Percentiles rank a stretch among this genome's conserved stretches.
Conservation (phyloP, 2,888 invertebrate genomes). For the Tridacna crocea region DNA sequence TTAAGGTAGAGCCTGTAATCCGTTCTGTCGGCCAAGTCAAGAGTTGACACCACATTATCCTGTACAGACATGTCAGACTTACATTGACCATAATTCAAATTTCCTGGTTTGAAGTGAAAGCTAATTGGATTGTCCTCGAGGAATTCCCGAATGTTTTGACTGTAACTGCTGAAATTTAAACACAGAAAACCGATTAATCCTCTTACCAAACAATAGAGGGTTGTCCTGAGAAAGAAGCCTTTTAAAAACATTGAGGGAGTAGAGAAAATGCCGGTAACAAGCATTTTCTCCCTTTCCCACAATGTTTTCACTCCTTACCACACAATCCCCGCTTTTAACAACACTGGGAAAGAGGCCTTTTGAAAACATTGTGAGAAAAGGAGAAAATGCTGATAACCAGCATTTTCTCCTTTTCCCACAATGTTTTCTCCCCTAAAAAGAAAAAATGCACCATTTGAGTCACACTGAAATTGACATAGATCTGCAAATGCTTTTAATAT, state of each 20-base stretch:
- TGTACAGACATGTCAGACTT: conserved; percentile 29
- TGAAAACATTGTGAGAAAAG: too few species aligned
- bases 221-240: too few species aligned
- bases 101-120: conserved; percentile 31
- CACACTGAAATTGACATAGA: too few species aligned
- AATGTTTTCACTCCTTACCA: too few species aligned
- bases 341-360: too few species aligned
- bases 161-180: conserved; percentile 33
- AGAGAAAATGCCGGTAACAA: background rate
- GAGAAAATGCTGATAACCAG: too few species aligned
- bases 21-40: conserved; percentile 68
- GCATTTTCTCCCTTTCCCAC: background rate
- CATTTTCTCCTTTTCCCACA: too few species aligned
- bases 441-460: too few species aligned
- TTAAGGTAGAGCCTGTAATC: conserved; percentile 69
- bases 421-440: too few species aligned
- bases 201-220: background rate
- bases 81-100: conserved; percentile 33
- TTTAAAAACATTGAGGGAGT: too few species aligned
- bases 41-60: conserved; percentile 61
- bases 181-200: background rate
- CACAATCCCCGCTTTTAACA: too few species aligned
- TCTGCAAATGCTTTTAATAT: too few species aligned
- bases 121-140: conserved; percentile 41
- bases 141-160: conserved; percentile 41